A percentile compares a stretch with the other conserved stretches of the same genome.
These are phyloP conservation scores for Heterodera carotae DNA, from an alignment of 1,140 invertebrate species.

Conservation along the genomic window DNA sequence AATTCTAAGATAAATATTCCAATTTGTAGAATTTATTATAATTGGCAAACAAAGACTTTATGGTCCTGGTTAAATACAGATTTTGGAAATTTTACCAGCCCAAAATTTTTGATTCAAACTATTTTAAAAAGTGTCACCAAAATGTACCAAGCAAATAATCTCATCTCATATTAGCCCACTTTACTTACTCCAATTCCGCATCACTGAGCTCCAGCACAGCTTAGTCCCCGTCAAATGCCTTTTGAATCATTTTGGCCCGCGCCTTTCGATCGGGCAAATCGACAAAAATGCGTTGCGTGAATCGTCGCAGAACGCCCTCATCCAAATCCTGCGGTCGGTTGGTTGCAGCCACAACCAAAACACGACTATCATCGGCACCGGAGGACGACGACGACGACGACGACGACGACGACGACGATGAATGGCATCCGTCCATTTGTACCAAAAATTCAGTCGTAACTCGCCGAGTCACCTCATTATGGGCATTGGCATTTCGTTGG, in stretches of 20 bases:
- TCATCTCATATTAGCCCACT: too few species aligned
- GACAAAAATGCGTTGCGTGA: conserved; percentile 86
- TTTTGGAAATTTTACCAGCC: too few species aligned
- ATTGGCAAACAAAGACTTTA: too few species aligned
- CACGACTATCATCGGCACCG: too few species aligned
- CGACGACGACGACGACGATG: too few species aligned
- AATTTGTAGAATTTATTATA: neutral
- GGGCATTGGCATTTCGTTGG: conserved; percentile 83
- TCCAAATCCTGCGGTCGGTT: conserved; percentile 92
- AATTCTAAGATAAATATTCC: conserved; percentile 13
- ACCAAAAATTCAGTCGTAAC: conserved; percentile 88
- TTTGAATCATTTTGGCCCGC: conserved; percentile 77
- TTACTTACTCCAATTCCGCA: conserved; percentile 35
- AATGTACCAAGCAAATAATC: too few species aligned
- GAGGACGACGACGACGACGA: too few species aligned
- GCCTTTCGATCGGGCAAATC: conserved; percentile 80
- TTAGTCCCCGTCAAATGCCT: conserved; percentile 75
- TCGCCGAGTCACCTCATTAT: conserved; percentile 84
- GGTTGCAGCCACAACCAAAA: conserved; percentile 71
- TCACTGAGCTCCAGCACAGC: conserved; percentile 66
- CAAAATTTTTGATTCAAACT: too few species aligned
- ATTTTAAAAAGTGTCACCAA: too few species aligned
- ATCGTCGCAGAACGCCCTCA: conserved; percentile 79
- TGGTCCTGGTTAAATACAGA: too few species aligned
- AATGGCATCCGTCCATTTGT: conserved; percentile 74